Percentiles rank a stretch among this genome's conserved stretches.
These are phyloP conservation scores for Athene cunicularia DNA, from an alignment of 2,113 vertebrate species.

Conservation along the genomic window DNA sequence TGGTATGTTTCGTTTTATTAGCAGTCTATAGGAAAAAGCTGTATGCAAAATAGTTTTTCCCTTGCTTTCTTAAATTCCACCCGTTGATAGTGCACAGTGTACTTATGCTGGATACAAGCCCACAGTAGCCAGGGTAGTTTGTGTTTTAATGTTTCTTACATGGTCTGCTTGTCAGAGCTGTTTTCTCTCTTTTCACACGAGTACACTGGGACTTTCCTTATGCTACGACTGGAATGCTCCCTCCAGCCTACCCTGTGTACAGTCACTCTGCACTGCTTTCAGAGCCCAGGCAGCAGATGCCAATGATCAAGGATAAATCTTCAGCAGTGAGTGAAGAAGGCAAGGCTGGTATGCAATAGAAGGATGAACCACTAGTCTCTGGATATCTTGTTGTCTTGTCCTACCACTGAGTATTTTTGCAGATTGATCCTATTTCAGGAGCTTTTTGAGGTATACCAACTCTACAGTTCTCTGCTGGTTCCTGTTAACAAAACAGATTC, in stretches of 20 bases:
- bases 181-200: not conserved
- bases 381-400: not conserved
- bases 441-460: not conserved
- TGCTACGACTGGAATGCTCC: not conserved
- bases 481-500: not conserved
- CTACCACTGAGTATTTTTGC: not conserved
- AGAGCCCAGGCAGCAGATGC: not conserved
- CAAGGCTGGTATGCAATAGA: not conserved
- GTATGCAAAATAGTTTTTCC: not conserved
- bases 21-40: not conserved
- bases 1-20: not conserved
- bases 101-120: not conserved
- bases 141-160: not conserved
- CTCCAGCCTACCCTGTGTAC: not conserved
- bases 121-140: not conserved
- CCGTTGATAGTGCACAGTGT: rapidly evolving
- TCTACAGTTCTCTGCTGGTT: not conserved
- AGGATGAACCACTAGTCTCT: not conserved
- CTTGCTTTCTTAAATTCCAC: not conserved
- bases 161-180: not conserved
- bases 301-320: not conserved
- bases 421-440: not conserved
- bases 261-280: not conserved
- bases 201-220: not conserved
- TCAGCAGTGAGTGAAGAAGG: not conserved